Percentiles rank a stretch among this genome's conserved stretches.
phyloP scores from a whole-genome alignment of 2,797 vertebrate species.

The Pipistrellus kuhlii region DNA sequence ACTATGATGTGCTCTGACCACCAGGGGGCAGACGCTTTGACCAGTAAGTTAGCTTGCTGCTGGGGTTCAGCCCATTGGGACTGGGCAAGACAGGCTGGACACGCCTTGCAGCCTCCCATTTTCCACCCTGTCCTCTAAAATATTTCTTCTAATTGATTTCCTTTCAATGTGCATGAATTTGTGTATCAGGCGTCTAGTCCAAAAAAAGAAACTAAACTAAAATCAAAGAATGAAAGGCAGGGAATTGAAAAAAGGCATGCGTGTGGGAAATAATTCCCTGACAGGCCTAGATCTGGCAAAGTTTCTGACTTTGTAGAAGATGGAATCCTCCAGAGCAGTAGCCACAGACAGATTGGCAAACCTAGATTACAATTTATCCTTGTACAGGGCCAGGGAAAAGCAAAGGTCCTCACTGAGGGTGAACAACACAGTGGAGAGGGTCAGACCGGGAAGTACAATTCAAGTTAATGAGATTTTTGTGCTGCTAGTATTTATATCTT shows the following conservation, averaged over 20 bases:
- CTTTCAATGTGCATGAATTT: too few species aligned
- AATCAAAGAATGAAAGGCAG: not conserved
- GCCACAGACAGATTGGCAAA: not conserved
- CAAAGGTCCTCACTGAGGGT: not conserved
- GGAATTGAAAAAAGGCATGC: not conserved
- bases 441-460: not conserved
- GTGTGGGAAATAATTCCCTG: too few species aligned
- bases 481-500: not conserved
- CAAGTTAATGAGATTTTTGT: not conserved
- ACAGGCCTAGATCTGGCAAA: not conserved
- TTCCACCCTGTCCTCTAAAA: too few species aligned
- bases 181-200: too few species aligned
- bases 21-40: too few species aligned
- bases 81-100: too few species aligned
- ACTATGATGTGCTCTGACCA: too few species aligned
- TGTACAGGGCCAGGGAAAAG: not conserved
- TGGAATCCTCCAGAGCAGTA: not conserved
- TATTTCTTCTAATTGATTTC: too few species aligned
- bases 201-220: constrained; percentile 16
- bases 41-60: too few species aligned
- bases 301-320: not conserved
- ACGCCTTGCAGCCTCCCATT: too few species aligned
- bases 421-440: not conserved
- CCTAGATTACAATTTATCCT: not conserved
- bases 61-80: too few species aligned